phyloP scores from a whole-genome alignment of 2,888 invertebrate genomes.

The Chaetogeoica ovagalla region DNA sequence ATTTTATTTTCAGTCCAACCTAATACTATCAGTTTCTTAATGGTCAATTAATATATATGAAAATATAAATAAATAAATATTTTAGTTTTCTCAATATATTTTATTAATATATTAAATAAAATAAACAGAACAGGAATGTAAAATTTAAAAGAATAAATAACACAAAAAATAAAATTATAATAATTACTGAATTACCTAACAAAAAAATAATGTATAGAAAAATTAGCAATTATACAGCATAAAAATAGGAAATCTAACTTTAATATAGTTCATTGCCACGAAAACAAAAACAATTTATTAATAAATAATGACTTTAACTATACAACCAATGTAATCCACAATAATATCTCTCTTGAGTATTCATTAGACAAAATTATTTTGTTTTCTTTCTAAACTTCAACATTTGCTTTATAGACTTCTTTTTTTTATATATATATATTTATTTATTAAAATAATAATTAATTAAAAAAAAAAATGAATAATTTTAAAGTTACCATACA shows the following conservation, averaged over 20 bases:
- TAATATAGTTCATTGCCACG: neutral
- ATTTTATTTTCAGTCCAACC: too few species aligned
- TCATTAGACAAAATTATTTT: neutral
- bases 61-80: neutral
- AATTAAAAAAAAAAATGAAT: neutral
- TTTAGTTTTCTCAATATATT: neutral
- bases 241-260: neutral
- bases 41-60: too few species aligned
- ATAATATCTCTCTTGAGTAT: neutral
- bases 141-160: conserved; percentile 42
- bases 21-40: too few species aligned
- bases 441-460: neutral
- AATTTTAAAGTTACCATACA: neutral
- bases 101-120: conserved; percentile 15
- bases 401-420: neutral
- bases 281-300: conserved; percentile 17
- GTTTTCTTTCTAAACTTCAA: neutral
- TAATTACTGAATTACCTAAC: conserved; percentile 23
- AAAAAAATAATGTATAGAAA: conserved; percentile 1
- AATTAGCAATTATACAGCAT: conserved; percentile 8
- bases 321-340: conserved; percentile 9
- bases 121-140: conserved; percentile 39
- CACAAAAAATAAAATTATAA: conserved; percentile 16
- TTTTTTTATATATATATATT: conserved; percentile 4
- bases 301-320: conserved; percentile 19